Evolutionary conservation across 1,140 invertebrate genomes (phyloP), one percentile per base, ranked within the genome.

Genomic region (Carcinoscorpius rotundicauda): DNA sequence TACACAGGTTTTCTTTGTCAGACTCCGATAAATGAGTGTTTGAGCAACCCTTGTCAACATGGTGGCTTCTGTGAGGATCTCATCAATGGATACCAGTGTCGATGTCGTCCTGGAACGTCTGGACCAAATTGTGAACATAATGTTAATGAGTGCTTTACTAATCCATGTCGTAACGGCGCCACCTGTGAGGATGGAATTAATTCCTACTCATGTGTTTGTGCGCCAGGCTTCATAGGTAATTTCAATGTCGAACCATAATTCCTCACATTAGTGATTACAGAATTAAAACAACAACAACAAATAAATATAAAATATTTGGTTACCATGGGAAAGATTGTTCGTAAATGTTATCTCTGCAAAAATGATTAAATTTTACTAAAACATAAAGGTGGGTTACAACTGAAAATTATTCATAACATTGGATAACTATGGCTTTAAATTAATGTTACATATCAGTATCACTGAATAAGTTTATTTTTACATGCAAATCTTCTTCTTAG

Each of bases 111-210:
- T 0, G 91, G 91, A 6, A 93, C 85, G 74, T 80, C 80, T 51
- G 91, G 91, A 5, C 76, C 81, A n/a, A 81, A 82, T 48, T 96
- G 92, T 77, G 86, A 93, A 69, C 82, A 82, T 52, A 87, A 95
- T 75, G 84, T 91, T 62, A 87, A 97, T 76, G 91, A 97, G 78
- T 97, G 93, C 76, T 71, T 70, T 48, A 86, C 83, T 1, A 85
- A 88, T 71, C 85, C 88, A 0, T 95, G 91, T 75, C 81, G 88
- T 61, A 93, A 97, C 75, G 90, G 90, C 0, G 91, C 90, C 5
- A 86, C 83, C 49, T 97, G 94, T 75, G 84, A 89, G 60, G 91
- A 96, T 73, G 89, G 88, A n/a, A 93, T 94, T 71, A 93, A 93
- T 74, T 52, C 64, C 5, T 93, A 93, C 73, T 86, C 85, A 0